phyloP scores from a whole-genome alignment of 2,888 invertebrate species.

The Drosophila planitibia region DNA sequence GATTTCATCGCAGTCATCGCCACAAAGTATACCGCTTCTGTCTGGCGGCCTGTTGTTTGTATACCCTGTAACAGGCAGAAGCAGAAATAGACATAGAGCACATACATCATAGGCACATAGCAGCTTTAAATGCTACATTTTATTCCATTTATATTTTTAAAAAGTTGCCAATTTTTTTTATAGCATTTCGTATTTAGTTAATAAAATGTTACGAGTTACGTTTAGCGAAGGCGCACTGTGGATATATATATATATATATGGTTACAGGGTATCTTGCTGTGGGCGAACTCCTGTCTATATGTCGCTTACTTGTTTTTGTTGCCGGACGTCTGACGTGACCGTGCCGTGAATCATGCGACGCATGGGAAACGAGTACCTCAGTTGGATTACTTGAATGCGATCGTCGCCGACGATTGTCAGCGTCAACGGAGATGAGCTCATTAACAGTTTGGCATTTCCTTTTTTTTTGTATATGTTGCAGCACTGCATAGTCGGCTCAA shows the following conservation, averaged over 20 bases:
- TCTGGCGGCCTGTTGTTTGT: constrained; percentile 1
- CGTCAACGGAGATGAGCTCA: constrained; percentile 17
- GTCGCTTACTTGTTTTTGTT: constrained; percentile 1
- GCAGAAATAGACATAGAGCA: not conserved
- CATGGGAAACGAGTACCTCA: constrained; percentile 39
- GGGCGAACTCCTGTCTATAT: not conserved
- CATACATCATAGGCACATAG: not conserved
- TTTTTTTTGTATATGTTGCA: constrained; percentile 27
- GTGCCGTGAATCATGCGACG: constrained; percentile 39
- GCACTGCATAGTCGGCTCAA: constrained; percentile 50
- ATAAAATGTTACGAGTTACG: too few relatives aligned
- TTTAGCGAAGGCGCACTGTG: too few relatives aligned
- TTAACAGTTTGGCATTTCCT: constrained; percentile 18
- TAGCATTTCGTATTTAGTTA: too few relatives aligned
- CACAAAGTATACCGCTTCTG: not conserved
- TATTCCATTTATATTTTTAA: not conserved
- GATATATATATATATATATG: too few relatives aligned
- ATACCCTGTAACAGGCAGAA: not conserved
- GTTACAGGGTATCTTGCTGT: not conserved
- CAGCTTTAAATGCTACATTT: not conserved
- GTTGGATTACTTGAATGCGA: constrained; percentile 21
- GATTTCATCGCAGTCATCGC: constrained; percentile 35
- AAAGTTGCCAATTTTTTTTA: not conserved
- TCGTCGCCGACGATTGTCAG: constrained; percentile 15
- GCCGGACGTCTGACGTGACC: constrained; percentile 1